Conservation (phyloP, 2,797 vertebrate genomes). For the Peromyscus melanophrys region DNA sequence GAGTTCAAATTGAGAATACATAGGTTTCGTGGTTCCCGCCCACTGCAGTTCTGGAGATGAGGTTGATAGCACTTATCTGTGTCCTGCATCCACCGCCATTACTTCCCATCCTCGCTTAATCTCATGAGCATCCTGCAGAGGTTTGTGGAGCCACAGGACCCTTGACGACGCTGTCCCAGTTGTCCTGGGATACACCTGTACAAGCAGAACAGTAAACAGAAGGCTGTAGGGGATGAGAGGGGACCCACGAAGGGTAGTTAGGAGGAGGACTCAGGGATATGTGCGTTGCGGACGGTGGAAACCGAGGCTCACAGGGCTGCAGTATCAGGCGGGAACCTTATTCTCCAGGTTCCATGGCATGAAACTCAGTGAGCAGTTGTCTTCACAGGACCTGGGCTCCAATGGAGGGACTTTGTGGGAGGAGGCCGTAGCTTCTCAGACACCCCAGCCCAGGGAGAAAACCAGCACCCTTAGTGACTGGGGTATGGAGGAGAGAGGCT, state of each 20-base stretch:
- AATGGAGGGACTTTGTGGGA: accelerated
- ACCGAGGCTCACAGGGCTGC: neutral
- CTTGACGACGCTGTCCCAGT: neutral
- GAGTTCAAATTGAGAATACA: neutral
- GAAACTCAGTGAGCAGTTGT: neutral
- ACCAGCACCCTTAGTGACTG: neutral
- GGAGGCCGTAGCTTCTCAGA: neutral
- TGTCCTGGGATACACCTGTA: neutral
- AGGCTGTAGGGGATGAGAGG: neutral
- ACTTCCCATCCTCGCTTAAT: accelerated
- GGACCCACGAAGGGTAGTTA: neutral
- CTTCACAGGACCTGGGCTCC: neutral
- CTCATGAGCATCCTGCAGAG: neutral
- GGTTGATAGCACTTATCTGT: neutral
- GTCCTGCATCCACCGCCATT: neutral
- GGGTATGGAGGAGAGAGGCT: neutral
- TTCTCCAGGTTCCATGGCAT: neutral
- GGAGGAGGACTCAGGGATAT: neutral
- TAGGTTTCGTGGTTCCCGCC: neutral
- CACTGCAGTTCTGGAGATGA: neutral
- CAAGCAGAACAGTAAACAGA: neutral
- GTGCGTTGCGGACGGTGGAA: neutral
- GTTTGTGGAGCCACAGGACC: neutral
- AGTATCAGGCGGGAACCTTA: neutral
- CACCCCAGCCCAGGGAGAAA: neutral